phyloP scores from a whole-genome alignment of 2,113 vertebrate species.

The Erpornis zantholeuca region DNA sequence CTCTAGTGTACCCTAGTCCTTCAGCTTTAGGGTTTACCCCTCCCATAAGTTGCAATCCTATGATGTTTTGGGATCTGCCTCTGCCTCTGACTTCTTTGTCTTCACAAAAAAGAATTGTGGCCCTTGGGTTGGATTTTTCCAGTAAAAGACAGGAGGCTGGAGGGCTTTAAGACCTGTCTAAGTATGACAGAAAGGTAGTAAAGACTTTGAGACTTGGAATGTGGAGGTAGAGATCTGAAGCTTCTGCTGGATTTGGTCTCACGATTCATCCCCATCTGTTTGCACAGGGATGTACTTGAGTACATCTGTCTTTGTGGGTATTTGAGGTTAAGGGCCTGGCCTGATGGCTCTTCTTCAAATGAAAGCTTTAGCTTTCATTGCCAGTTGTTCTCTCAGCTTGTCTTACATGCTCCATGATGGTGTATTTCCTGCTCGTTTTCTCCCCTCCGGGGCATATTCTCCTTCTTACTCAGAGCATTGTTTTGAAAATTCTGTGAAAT shows the following conservation, averaged over 20 bases:
- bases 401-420: not conserved
- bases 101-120: not conserved
- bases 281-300: not conserved
- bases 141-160: not conserved
- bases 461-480: not conserved
- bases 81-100: not conserved
- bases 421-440: not conserved
- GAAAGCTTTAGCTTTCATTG: not conserved
- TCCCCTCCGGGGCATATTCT: not conserved
- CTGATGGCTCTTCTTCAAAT: not conserved
- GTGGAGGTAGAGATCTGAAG: not conserved
- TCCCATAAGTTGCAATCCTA: not conserved
- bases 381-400: not conserved
- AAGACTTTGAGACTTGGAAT: not conserved
- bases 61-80: not conserved
- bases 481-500: not conserved
- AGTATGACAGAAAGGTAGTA: not conserved
- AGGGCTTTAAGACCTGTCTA: not conserved
- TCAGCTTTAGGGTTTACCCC: not conserved
- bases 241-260: not conserved
- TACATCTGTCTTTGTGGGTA: not conserved
- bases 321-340: not conserved
- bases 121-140: not conserved
- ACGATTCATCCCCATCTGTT: not conserved
- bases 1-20: not conserved